Percentiles rank a stretch among this genome's conserved stretches.
Evolutionary conservation across 1,140 invertebrate species (phyloP).

Genomic region (Musca domestica): DNA sequence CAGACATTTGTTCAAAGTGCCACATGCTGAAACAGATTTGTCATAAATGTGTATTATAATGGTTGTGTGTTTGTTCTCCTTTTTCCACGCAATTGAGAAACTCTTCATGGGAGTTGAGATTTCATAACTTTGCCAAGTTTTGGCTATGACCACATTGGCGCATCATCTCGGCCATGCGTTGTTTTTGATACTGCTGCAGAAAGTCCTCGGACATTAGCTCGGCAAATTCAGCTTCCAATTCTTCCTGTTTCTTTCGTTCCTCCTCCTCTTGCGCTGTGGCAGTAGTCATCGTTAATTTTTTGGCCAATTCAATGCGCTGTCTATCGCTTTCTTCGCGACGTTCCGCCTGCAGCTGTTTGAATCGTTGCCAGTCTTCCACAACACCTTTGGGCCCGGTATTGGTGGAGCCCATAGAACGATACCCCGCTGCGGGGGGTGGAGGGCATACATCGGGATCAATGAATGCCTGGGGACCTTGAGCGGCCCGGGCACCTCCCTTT

Average conservation of each 20-base stretch:
- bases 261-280: constrained; percentile 78
- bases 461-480: constrained; percentile 36
- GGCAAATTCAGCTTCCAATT: constrained; percentile 77
- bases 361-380: constrained; percentile 89
- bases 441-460: constrained; percentile 39
- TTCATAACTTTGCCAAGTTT: constrained; percentile 60
- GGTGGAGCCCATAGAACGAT: constrained; percentile 64
- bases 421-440: constrained; percentile 36
- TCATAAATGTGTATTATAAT: constrained; percentile 91
- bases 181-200: constrained; percentile 82
- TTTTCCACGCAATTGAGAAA: constrained; percentile 87
- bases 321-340: constrained; percentile 72
- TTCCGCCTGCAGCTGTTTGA: constrained; percentile 86
- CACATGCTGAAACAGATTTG: constrained; percentile 70
- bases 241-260: constrained; percentile 68
- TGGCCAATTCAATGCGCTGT: constrained; percentile 75
- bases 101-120: constrained; percentile 69
- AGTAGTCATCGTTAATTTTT: constrained; percentile 84
- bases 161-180: constrained; percentile 90
- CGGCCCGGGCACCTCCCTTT: constrained; percentile 35
- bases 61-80: constrained; percentile 81
- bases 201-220: constrained; percentile 83
- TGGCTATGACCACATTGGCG: constrained; percentile 62
- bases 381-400: constrained; percentile 93
- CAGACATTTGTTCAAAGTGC: constrained; percentile 83